phyloP scores from a whole-genome alignment of 2,888 invertebrate genomes.

The Apodemia hepburni region DNA sequence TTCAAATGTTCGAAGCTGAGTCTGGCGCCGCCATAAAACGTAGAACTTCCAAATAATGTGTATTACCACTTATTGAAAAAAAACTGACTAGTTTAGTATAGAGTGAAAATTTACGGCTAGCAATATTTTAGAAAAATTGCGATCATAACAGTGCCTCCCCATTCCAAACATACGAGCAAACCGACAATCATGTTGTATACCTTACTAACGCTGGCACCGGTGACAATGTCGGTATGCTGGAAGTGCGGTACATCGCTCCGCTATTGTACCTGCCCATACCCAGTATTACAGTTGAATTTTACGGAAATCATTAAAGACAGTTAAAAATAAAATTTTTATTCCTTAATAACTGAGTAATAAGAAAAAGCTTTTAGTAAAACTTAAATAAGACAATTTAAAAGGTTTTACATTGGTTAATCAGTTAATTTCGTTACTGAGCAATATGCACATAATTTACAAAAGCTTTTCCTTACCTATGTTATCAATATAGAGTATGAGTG shows the following conservation, averaged over 20 bases:
- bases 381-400: neutral
- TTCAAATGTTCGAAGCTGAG: too few relatives aligned
- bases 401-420: neutral
- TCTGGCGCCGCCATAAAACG: too few relatives aligned
- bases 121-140: conserved; percentile 38
- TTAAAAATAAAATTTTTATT: neutral
- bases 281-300: conserved; percentile 48
- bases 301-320: neutral
- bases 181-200: conserved; percentile 69
- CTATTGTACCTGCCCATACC: conserved; percentile 76
- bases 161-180: conserved; percentile 56
- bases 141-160: conserved; percentile 41
- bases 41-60: too few relatives aligned
- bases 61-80: too few relatives aligned
- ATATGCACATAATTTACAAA: neutral
- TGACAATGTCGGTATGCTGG: conserved; percentile 93
- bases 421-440: neutral
- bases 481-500: neutral
- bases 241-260: conserved; percentile 92
- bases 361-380: neutral
- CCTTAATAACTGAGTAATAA: neutral
- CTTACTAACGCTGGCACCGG: conserved; percentile 86
- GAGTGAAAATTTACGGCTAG: too few relatives aligned
- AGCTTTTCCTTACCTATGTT: neutral
- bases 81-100: too few relatives aligned